These are phyloP conservation scores for Cosmia pyralina DNA, from an alignment of 2,888 invertebrate species.

Conservation along the genomic window DNA sequence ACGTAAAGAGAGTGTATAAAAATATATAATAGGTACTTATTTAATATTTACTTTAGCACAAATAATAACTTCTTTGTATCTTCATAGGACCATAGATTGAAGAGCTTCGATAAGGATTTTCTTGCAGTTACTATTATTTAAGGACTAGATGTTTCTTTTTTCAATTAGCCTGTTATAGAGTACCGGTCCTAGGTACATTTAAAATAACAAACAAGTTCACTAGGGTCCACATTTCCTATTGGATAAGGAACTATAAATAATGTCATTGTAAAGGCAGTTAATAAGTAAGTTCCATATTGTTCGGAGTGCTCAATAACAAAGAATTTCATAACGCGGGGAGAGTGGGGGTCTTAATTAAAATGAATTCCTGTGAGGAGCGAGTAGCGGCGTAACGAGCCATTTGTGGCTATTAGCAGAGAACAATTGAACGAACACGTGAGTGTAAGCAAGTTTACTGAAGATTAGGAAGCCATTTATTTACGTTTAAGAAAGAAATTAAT, in stretches of 20 bases:
- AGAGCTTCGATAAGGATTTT: too few species aligned
- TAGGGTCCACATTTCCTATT: background rate
- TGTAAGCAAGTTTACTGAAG: slow-evolving; percentile 46
- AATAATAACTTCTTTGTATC: too few species aligned
- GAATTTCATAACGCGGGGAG: slow-evolving; percentile 62
- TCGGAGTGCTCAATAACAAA: slow-evolving; percentile 41
- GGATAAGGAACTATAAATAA: background rate
- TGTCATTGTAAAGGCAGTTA: background rate
- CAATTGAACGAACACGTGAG: slow-evolving; percentile 62
- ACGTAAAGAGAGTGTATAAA: too few species aligned
- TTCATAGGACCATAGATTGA: too few species aligned
- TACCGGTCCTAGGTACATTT: too few species aligned
- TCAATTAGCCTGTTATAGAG: too few species aligned
- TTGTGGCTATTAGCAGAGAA: slow-evolving; percentile 68
- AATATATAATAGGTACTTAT: too few species aligned
- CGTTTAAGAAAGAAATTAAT: slow-evolving; percentile 48
- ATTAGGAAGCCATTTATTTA: slow-evolving; percentile 61
- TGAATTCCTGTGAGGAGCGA: slow-evolving; percentile 69
- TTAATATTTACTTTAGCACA: too few species aligned
- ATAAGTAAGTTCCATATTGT: slow-evolving; percentile 16
- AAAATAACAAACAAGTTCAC: too few species aligned
- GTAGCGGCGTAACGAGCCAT: slow-evolving; percentile 69
- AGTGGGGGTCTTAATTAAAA: slow-evolving; percentile 74
- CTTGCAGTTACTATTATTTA: too few species aligned
- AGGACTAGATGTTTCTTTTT: too few species aligned